These are phyloP conservation scores for Poecilia wingei DNA, from an alignment of 2,797 vertebrate species.

Conservation along the genomic window DNA sequence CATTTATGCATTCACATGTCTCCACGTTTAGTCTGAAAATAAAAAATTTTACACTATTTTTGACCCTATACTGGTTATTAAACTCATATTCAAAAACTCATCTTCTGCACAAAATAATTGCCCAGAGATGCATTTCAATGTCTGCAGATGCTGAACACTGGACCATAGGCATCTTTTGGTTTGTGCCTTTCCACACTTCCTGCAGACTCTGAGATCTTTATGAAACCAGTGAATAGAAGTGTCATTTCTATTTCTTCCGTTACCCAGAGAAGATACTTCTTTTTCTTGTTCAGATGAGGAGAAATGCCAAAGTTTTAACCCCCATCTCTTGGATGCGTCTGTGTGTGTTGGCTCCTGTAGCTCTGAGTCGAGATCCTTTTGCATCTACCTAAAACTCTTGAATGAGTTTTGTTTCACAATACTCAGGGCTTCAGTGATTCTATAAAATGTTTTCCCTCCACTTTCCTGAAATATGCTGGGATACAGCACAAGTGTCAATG, in stretches of 20 bases:
- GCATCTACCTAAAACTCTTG: background rate
- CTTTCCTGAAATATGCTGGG: background rate
- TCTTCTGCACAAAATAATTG: background rate
- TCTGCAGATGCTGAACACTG: background rate
- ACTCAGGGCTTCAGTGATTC: background rate
- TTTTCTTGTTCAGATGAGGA: background rate
- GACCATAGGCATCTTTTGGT: background rate
- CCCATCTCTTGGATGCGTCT: background rate
- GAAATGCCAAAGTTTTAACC: background rate
- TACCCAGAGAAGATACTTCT: background rate
- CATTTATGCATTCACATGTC: constrained; percentile 42
- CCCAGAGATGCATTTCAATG: background rate
- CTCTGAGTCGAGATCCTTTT: background rate
- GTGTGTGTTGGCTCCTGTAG: background rate
- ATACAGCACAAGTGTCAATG: background rate
- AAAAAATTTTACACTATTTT: constrained; percentile 27
- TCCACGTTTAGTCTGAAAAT: constrained; percentile 40
- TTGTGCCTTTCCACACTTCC: background rate
- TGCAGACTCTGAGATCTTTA: background rate
- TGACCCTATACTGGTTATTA: background rate
- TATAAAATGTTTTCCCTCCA: background rate
- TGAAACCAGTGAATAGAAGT: background rate
- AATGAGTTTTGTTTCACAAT: background rate
- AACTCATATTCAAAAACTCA: background rate
- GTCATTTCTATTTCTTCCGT: background rate